phyloP scores from a whole-genome alignment of 1,140 invertebrate species.

The Drosophila lacteicornis region DNA sequence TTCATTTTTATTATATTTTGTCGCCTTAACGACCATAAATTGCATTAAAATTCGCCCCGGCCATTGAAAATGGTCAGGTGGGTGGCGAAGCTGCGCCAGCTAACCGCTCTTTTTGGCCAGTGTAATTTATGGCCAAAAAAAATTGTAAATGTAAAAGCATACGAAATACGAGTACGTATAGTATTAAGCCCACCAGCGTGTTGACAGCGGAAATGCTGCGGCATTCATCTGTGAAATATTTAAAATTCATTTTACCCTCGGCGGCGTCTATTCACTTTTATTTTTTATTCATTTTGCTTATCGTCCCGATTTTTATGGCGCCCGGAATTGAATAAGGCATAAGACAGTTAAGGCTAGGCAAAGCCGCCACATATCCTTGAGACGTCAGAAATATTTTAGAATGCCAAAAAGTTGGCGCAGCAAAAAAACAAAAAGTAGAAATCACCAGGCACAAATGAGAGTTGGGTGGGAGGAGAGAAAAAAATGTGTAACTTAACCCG shows the following conservation, averaged over 20 bases:
- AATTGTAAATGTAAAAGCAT: slow-evolving; percentile 39
- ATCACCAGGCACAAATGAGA: slow-evolving; percentile 23
- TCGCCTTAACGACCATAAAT: slow-evolving; percentile 83
- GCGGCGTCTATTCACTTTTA: slow-evolving; percentile 23
- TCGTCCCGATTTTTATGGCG: slow-evolving; percentile 54
- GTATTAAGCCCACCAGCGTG: slow-evolving; percentile 31
- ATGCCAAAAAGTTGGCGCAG: slow-evolving; percentile 66
- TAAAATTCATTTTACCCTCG: slow-evolving; percentile 62
- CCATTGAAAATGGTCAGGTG: slow-evolving; percentile 76
- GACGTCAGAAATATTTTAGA: slow-evolving; percentile 64
- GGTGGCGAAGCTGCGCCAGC: slow-evolving; percentile 9
- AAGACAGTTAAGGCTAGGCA: slow-evolving; percentile 25
- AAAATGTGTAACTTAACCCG: slow-evolving; percentile 79
- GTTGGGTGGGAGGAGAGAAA: slow-evolving; percentile 16
- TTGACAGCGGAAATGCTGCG: slow-evolving; percentile 50
- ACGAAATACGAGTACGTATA: slow-evolving; percentile 5
- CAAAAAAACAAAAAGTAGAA: slow-evolving; percentile 12
- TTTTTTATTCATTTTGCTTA: slow-evolving; percentile 36
- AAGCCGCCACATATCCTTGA: slow-evolving; percentile 22
- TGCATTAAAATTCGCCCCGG: slow-evolving; percentile 78
- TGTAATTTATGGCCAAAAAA: slow-evolving; percentile 36
- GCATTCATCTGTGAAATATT: slow-evolving; percentile 64
- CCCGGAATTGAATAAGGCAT: slow-evolving; percentile 56
- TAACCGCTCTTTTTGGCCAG: slow-evolving; percentile 19
- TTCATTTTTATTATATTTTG: slow-evolving; percentile 84